A percentile compares a stretch with the other conserved stretches of the same genome.
Evolutionary conservation across 2,888 invertebrate species (phyloP).

Genomic region (Drosophila siamana): DNA sequence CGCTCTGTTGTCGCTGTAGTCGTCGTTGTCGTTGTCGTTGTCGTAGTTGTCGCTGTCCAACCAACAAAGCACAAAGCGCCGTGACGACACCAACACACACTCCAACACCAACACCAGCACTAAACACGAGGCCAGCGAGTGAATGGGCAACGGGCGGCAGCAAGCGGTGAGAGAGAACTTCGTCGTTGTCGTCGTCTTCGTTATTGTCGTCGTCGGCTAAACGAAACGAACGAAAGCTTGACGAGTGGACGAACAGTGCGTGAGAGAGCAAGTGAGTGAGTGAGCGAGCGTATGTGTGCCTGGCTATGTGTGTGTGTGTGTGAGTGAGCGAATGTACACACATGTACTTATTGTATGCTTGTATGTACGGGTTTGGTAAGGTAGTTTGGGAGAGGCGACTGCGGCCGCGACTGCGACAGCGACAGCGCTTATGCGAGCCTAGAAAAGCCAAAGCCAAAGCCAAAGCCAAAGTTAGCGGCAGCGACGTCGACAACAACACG

Average conservation of each 20-base stretch:
- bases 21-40: conserved; percentile 8
- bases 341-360: conserved; percentile 8
- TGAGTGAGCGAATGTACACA: conserved; percentile 28
- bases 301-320: conserved; percentile 25
- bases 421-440: conserved; percentile 49
- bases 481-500: conserved; percentile 30
- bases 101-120: conserved; percentile 38
- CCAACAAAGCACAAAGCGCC: conserved; percentile 69
- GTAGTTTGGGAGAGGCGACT: background rate
- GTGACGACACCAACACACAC: conserved; percentile 56
- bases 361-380: conserved; percentile 1
- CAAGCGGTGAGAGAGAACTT: conserved; percentile 48
- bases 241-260: conserved; percentile 63
- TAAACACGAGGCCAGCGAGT: conserved; percentile 54
- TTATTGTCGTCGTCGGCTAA: conserved; percentile 37
- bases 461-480: conserved; percentile 24
- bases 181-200: conserved; percentile 24
- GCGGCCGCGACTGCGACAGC: conserved; percentile 37
- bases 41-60: conserved; percentile 56
- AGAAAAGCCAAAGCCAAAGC: conserved; percentile 44
- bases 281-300: conserved; percentile 20
- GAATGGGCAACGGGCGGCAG: conserved; percentile 54
- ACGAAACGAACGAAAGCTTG: conserved; percentile 67
- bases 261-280: conserved; percentile 52
- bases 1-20: conserved; percentile 53